Evolutionary conservation across 1,140 invertebrate genomes (phyloP).

Genomic region (Parapsyche elsis): DNA sequence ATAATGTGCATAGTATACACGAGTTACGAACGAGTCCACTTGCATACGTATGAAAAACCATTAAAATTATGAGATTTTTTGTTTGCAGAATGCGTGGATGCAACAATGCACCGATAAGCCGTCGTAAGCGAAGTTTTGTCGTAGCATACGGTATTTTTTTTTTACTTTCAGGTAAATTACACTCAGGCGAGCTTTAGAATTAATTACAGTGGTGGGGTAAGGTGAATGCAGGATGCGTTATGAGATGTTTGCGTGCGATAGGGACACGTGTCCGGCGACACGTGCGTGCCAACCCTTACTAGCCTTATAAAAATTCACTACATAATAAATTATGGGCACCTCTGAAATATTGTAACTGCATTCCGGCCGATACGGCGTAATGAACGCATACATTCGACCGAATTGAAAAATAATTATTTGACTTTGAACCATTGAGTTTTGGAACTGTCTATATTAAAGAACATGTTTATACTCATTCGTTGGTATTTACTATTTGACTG

Average conservation of each 20-base stretch:
- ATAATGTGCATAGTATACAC: too few species aligned
- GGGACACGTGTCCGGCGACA: background rate
- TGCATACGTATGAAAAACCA: background rate
- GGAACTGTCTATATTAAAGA: too few species aligned
- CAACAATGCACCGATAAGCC: background rate
- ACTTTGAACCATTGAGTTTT: too few species aligned
- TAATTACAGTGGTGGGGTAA: conserved; percentile 1
- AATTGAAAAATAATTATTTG: too few species aligned
- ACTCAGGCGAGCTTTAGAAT: background rate
- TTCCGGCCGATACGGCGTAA: background rate
- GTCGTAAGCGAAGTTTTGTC: background rate
- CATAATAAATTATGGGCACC: conserved; percentile 1
- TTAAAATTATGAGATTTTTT: conserved; percentile 12
- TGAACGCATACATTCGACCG: too few species aligned
- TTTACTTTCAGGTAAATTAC: background rate
- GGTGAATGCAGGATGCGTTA: background rate
- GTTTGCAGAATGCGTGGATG: background rate
- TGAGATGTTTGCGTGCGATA: conserved; percentile 1
- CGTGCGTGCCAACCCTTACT: background rate
- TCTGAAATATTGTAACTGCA: background rate
- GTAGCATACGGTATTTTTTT: background rate
- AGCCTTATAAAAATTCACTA: conserved; percentile 1
- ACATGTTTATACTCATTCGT: too few species aligned
- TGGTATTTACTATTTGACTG: too few species aligned
- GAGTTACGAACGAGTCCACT: too few species aligned